Percentiles rank a stretch among this genome's conserved stretches.
These are phyloP conservation scores for Elanoides forficatus DNA, from an alignment of 2,113 vertebrate genomes.

Conservation along the genomic window DNA sequence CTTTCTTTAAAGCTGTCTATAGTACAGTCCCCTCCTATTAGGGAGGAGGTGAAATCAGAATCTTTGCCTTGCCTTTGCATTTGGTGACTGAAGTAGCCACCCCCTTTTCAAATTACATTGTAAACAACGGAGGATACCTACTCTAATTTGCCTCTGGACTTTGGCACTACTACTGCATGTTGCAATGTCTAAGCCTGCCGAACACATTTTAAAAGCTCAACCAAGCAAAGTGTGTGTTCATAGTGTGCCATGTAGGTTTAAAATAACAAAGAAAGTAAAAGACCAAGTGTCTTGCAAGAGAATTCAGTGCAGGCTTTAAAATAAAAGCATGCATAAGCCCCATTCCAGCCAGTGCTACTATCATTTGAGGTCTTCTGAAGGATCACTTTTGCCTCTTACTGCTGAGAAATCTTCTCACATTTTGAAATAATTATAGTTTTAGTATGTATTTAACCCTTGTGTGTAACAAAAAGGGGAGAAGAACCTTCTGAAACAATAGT, in stretches of 20 bases:
- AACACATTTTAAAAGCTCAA: neutral
- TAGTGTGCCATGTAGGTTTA: neutral
- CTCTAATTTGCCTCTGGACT: neutral
- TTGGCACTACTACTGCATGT: neutral
- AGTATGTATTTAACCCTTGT: neutral
- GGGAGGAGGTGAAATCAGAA: neutral
- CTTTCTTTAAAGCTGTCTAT: neutral
- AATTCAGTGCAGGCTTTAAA: neutral
- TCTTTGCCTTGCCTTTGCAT: neutral
- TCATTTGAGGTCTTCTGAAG: neutral
- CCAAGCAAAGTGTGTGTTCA: rapidly evolving
- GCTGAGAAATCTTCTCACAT: neutral
- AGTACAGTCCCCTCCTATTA: rapidly evolving
- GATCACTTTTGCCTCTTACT: neutral
- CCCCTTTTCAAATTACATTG: neutral
- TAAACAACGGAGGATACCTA: neutral
- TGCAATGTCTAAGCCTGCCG: neutral
- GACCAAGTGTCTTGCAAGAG: neutral
- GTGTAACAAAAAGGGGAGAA: neutral
- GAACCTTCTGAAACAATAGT: neutral
- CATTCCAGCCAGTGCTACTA: neutral
- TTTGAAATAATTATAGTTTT: neutral
- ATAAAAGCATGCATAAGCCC: neutral
- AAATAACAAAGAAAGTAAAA: neutral
- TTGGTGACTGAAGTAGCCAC: neutral